These are phyloP conservation scores for Kuschelorhynchus macadamiae DNA, from an alignment of 2,888 invertebrate species.

Conservation along the genomic window DNA sequence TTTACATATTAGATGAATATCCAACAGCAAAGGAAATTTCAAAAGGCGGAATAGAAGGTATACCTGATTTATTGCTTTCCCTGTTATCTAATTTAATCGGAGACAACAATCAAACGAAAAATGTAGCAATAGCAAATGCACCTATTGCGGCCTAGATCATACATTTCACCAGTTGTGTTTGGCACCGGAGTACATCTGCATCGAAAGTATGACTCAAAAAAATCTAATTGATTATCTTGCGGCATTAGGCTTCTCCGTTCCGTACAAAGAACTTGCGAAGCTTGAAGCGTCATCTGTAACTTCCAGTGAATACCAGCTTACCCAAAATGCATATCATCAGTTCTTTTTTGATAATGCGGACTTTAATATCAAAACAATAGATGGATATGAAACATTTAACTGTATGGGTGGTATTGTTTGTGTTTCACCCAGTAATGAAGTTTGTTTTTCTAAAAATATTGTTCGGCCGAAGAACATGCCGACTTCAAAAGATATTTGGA, in stretches of 20 bases:
- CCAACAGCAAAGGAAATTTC: not conserved
- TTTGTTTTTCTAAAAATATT: no score
- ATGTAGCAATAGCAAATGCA: slow-evolving; percentile 1
- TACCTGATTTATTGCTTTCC: not conserved
- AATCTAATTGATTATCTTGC: not conserved
- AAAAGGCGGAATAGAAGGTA: not conserved
- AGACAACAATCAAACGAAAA: no score
- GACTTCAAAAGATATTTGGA: no score
- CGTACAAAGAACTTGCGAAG: not conserved
- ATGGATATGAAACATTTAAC: not conserved
- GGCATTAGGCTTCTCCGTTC: no score
- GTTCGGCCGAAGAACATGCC: no score
- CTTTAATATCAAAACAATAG: not conserved
- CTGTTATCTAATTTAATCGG: not conserved
- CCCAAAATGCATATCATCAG: not conserved
- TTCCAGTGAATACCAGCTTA: not conserved
- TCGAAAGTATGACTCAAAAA: not conserved
- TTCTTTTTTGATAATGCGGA: not conserved
- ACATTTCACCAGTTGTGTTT: no score
- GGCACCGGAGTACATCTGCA: not conserved
- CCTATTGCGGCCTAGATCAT: not conserved
- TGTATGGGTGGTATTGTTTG: not conserved
- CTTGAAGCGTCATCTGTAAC: not conserved
- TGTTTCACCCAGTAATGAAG: no score
- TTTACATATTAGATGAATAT: not conserved